A percentile compares a stretch with the other conserved stretches of the same genome.
phyloP scores from a whole-genome alignment of 2,888 invertebrate species.

The Pandemis heparana region DNA sequence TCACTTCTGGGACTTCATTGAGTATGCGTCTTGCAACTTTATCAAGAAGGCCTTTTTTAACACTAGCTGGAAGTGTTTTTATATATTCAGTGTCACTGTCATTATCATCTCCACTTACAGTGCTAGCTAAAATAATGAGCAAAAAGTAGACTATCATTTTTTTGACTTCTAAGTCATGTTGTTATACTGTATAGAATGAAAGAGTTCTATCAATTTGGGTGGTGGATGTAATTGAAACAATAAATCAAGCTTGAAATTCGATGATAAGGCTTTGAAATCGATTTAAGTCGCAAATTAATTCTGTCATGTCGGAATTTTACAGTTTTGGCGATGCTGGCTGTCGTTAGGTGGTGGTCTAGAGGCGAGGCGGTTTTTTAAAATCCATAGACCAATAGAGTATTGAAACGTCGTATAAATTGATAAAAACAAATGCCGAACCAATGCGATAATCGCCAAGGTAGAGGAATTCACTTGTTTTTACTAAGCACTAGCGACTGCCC shows the following conservation, averaged over 20 bases:
- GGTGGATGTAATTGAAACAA: slow-evolving; percentile 4
- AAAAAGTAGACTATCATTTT: slow-evolving; percentile 54
- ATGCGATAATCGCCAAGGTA: too few relatives aligned
- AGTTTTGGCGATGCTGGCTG: not conserved
- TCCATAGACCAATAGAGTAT: too few relatives aligned
- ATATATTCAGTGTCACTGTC: slow-evolving; percentile 64
- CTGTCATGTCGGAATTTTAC: not conserved
- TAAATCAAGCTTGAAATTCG: slow-evolving; percentile 35
- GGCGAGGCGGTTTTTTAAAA: too few relatives aligned
- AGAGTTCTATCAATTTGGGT: slow-evolving; percentile 2
- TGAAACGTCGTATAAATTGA: too few relatives aligned
- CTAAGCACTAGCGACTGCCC: too few relatives aligned
- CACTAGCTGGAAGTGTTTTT: slow-evolving; percentile 67
- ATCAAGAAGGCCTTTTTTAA: slow-evolving; percentile 69
- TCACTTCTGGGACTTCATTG: slow-evolving; percentile 56
- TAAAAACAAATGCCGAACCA: too few relatives aligned
- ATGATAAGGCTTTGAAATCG: slow-evolving; percentile 32
- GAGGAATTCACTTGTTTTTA: too few relatives aligned
- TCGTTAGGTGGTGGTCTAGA: too few relatives aligned
- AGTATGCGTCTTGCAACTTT: slow-evolving; percentile 69
- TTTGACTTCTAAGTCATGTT: slow-evolving; percentile 49
- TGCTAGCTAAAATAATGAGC: slow-evolving; percentile 47
- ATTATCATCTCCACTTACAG: slow-evolving; percentile 50
- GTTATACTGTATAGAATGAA: not conserved
- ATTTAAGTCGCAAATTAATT: not conserved